Conservation (phyloP, 2,113 vertebrate species). For the Physeter macrocephalus region DNA sequence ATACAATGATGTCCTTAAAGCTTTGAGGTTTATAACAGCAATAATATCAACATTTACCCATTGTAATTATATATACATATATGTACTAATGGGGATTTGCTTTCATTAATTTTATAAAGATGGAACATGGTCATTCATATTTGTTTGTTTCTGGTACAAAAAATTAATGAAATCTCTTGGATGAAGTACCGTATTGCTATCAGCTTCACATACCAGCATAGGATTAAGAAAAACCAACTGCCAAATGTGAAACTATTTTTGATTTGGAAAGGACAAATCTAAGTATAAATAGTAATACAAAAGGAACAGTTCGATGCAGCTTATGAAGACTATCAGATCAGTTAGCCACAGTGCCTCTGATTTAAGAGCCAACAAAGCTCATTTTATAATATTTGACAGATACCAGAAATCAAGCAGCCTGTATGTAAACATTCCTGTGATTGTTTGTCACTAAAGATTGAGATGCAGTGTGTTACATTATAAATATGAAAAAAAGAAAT, state of each 20-base stretch:
- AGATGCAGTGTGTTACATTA: not conserved
- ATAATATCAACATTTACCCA: not conserved
- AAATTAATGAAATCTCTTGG: slow-evolving; percentile 1
- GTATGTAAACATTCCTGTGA: not conserved
- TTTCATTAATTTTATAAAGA: not conserved
- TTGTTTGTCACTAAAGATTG: slow-evolving; percentile 22
- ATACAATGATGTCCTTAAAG: not conserved
- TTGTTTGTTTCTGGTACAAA: slow-evolving; percentile 11
- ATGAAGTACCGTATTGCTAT: not conserved
- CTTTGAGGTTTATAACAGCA: not conserved
- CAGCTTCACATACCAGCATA: not conserved
- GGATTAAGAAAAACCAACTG: slow-evolving; percentile 1
- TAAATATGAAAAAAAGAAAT: not conserved
- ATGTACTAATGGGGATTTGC: not conserved
- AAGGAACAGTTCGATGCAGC: not conserved
- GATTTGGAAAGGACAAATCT: slow-evolving; percentile 18
- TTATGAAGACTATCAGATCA: not conserved
- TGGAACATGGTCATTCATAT: not conserved
- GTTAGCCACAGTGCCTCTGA: not conserved
- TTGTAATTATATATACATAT: not conserved
- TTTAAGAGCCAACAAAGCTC: not conserved
- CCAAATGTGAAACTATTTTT: slow-evolving; percentile 3
- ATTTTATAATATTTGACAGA: slow-evolving; percentile 40
- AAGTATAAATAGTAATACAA: not conserved
- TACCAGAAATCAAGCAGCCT: not conserved